Conservation (phyloP, 2,888 invertebrate species). For the Melanostoma mellinum region DNA sequence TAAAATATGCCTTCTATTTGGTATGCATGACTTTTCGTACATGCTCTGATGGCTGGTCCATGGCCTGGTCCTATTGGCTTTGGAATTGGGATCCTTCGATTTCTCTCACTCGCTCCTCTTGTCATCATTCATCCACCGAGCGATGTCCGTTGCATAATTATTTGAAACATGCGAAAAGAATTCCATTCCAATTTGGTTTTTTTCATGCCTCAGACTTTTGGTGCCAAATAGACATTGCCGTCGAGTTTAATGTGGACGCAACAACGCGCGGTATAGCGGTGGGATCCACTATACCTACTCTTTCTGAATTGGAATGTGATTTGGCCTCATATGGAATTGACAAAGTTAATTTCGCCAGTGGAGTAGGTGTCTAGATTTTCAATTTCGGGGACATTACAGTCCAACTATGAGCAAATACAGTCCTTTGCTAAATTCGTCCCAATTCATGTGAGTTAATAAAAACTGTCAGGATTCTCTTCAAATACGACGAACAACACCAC, state of each 20-base stretch:
- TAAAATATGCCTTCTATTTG: conserved; percentile 69
- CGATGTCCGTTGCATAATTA: conserved; percentile 68
- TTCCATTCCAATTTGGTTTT: conserved; percentile 45
- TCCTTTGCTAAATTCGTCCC: not conserved
- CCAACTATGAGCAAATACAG: conserved; percentile 5
- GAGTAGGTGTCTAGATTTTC: too few relatives aligned
- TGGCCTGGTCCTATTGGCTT: conserved; percentile 5
- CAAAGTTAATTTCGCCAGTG: too few relatives aligned
- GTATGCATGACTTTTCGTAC: conserved; percentile 66
- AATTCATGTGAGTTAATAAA: conserved; percentile 13
- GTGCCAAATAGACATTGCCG: conserved; percentile 68
- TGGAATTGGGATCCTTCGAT: conserved; percentile 17
- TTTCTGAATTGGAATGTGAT: too few relatives aligned
- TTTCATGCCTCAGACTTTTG: conserved; percentile 50
- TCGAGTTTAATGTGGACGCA: conserved; percentile 9
- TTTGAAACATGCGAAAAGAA: conserved; percentile 66
- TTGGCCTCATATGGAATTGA: too few relatives aligned
- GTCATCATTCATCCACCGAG: conserved; percentile 58
- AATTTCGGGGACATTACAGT: not conserved
- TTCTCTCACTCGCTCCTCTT: conserved; percentile 7
- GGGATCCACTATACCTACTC: too few relatives aligned
- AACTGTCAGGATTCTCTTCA: conserved; percentile 47
- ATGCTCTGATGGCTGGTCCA: not conserved
- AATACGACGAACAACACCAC: conserved; percentile 32
- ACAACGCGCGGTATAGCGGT: too few relatives aligned